Conservation (phyloP, 2,888 invertebrate species). For the Caprella mutica region DNA sequence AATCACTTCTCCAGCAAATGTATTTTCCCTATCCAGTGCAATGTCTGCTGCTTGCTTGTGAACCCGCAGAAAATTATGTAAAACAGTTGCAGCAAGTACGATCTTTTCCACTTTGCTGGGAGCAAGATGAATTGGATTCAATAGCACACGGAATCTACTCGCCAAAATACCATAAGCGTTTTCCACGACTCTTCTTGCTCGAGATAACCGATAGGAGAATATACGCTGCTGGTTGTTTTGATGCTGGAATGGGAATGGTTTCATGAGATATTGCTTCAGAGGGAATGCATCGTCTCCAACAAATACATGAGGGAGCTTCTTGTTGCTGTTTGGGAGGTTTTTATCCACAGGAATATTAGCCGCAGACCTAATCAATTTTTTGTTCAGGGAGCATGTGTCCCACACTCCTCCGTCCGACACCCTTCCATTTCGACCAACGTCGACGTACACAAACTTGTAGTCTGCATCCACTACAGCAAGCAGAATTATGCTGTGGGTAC, state of each 20-base stretch:
- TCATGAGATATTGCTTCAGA: constrained; percentile 11
- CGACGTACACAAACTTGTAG: constrained; percentile 7
- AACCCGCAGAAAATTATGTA: background rate
- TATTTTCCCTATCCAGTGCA: no score
- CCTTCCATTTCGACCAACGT: constrained; percentile 15
- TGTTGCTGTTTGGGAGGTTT: background rate
- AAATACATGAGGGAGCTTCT: constrained; percentile 10
- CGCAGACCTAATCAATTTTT: background rate
- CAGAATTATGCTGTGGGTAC: background rate
- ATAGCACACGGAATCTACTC: constrained; percentile 11
- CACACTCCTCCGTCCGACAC: constrained; percentile 16
- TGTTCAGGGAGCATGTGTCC: background rate
- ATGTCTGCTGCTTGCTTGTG: no score
- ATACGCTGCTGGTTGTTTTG: constrained; percentile 8
- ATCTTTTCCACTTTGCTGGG: background rate
- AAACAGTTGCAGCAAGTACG: background rate
- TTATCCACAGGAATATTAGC: constrained; percentile 6
- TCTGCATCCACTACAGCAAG: background rate
- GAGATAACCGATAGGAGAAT: constrained; percentile 18
- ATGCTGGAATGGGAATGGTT: constrained; percentile 7
- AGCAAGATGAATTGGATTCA: background rate
- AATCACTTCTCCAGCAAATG: no score
- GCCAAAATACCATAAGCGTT: constrained; percentile 25
- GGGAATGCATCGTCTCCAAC: constrained; percentile 18
- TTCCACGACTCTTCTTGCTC: constrained; percentile 13